Conservation (phyloP, 2,113 vertebrate species). For the Myotis lucifugus region DNA sequence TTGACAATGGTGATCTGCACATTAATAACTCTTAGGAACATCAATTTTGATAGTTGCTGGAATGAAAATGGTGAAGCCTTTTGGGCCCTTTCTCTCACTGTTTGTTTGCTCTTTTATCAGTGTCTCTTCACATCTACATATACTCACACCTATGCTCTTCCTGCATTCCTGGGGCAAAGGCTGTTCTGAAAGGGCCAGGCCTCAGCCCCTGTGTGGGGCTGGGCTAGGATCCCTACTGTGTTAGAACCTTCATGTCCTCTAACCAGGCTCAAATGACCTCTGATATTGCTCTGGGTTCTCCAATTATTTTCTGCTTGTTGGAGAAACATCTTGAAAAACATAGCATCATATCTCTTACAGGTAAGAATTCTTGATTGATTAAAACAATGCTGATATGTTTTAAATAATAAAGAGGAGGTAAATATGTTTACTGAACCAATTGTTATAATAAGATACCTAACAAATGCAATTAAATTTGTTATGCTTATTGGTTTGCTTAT, state of each 20-base stretch:
- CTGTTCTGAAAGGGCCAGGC: neutral
- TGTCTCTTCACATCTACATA: neutral
- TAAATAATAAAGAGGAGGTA: neutral
- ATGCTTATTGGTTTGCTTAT: conserved; percentile 5
- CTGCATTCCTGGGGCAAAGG: neutral
- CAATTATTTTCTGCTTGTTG: neutral
- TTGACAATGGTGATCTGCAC: neutral
- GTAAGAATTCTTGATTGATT: neutral
- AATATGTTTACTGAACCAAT: neutral
- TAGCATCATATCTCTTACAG: neutral
- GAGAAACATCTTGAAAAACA: neutral
- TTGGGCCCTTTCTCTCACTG: neutral
- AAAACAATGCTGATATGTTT: neutral
- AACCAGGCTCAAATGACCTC: neutral
- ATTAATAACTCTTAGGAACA: conserved; percentile 11
- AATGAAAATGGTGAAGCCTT: neutral
- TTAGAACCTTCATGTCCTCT: neutral
- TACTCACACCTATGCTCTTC: neutral
- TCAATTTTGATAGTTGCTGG: neutral
- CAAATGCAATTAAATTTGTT: neutral
- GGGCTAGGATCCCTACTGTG: neutral
- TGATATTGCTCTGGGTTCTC: neutral
- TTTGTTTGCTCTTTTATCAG: neutral
- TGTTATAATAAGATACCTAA: neutral
- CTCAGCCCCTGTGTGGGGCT: neutral